These are phyloP conservation scores for Thomomys bottae DNA, from an alignment of 2,113 vertebrate genomes.

Conservation along the genomic window DNA sequence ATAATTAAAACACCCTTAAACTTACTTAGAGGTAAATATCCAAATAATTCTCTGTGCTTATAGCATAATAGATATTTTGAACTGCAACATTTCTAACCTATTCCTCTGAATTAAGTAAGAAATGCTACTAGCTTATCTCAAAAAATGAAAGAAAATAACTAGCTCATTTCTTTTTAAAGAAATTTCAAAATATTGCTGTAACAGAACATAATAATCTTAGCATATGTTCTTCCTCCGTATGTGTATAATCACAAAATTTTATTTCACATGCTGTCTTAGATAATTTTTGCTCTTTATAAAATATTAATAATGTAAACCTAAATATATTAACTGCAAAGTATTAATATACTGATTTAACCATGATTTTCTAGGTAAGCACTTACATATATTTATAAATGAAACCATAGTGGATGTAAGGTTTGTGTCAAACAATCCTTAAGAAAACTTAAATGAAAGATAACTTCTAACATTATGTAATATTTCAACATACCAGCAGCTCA, in stretches of 20 bases:
- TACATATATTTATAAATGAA: background rate
- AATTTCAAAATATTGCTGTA: background rate
- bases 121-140: conserved; percentile 4
- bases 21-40: background rate
- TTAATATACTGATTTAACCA: background rate
- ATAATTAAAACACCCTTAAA: no score
- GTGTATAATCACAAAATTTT: background rate
- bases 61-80: background rate
- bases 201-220: background rate
- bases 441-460: background rate
- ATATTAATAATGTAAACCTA: background rate
- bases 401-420: background rate
- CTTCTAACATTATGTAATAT: background rate
- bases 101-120: background rate
- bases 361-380: background rate
- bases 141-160: background rate
- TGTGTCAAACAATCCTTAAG: no score
- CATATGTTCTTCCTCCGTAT: background rate
- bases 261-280: background rate
- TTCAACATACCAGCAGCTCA: background rate
- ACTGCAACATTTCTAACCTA: background rate
- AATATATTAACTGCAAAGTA: background rate
- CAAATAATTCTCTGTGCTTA: background rate
- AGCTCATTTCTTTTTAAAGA: background rate
- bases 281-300: background rate